Percentiles rank a stretch among this genome's conserved stretches.
Evolutionary conservation across 2,113 vertebrate genomes (phyloP).

Genomic region (Gymnorhina tibicen): DNA sequence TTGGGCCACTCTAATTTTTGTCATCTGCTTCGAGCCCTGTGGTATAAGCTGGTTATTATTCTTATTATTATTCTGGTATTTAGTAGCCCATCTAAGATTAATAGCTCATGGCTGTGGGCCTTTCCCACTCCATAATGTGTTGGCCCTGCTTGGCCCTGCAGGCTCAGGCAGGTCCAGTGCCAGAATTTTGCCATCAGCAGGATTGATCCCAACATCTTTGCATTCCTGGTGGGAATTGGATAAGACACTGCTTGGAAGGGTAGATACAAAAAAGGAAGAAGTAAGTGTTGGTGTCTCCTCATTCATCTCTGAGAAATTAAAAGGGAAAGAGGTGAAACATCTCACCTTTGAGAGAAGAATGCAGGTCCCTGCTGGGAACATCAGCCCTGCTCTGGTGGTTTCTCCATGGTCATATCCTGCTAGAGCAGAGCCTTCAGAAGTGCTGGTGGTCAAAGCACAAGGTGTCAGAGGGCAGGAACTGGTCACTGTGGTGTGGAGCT

Average conservation of each 20-base stretch:
- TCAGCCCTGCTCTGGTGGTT: rapidly evolving
- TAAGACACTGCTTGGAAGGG: neutral
- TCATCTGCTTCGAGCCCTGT: neutral
- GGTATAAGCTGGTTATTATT: neutral
- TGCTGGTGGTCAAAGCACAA: rapidly evolving
- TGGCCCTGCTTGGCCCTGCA: neutral
- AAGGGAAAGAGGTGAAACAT: neutral
- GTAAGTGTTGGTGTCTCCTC: neutral
- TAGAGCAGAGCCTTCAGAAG: neutral
- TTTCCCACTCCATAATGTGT: neutral
- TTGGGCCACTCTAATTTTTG: neutral
- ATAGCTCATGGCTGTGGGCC: neutral
- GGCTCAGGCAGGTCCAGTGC: neutral
- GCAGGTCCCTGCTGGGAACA: neutral
- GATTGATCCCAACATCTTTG: neutral
- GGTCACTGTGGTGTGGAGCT: neutral
- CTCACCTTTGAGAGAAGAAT: neutral
- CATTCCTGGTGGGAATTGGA: neutral
- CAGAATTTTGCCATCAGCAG: neutral
- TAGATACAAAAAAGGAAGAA: neutral
- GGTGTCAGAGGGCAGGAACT: neutral
- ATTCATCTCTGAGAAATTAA: neutral
- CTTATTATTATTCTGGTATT: neutral
- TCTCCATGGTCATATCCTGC: rapidly evolving
- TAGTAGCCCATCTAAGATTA: neutral